Base-by-base conservation (phyloP, 2,797 vertebrate genomes). In the Etheostoma perlongum region DNA sequence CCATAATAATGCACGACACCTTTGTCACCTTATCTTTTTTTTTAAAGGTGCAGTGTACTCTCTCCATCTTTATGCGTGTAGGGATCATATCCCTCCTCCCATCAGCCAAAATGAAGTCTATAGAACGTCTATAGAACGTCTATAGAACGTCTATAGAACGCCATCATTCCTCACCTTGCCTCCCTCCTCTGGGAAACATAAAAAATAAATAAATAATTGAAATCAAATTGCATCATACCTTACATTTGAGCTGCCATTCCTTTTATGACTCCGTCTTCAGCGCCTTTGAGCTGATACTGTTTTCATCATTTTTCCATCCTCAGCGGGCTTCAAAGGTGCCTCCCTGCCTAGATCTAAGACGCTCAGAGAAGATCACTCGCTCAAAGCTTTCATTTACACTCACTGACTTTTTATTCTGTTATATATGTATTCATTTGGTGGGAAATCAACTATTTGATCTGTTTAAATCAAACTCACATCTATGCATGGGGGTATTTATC, bases 291-390 rank as follows among this genome's bases (percentile, higher is more conserved):
- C 36, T 63, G 51, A 74, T 66, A 69, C 78, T 76, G 69, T 79
- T 81, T 83, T 77, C 74, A 79, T 79, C 36, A 72, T 77, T 73
- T 72, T 65, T 51, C 62, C 40, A 12, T 75, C 49, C 40, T 64
- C 73, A 64, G 70, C 76, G 49, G 74, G 67, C 76, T 72, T 86
- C 76, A 85, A 81, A 86, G 59, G 8, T 25, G 25, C 59, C 63
- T 73, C 64, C 72, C 74, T 60, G 67, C 63, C 6, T 67, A 78
- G 83, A 81, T 70, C 67, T 68, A 52, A 67, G 51, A 57, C 14
- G 1, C 57, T 51, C 25, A 16, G 18, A 65, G 74, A 85, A 87
- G 82, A 81, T 87, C 64, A 72, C 46, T 44, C 57, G 58, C 12
- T 59, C 66, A 76, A 52, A 73, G 47, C 44, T 42, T 67, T 51